Percentiles rank a stretch among this genome's conserved stretches.
Conservation (phyloP, 2,113 vertebrate species). For the Telmatochromis sp. region DNA sequence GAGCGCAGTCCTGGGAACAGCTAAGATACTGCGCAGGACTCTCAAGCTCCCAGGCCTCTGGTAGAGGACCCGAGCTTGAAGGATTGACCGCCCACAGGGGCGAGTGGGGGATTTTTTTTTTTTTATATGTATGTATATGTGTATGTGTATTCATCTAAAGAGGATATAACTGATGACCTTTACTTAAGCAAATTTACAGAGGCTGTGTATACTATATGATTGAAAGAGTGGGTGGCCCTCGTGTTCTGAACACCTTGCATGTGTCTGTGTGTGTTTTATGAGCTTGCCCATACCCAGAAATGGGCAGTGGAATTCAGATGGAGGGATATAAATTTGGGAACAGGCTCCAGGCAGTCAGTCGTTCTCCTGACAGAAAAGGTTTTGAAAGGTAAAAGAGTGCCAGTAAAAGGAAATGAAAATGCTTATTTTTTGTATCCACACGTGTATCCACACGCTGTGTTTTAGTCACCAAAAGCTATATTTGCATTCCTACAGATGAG, state of each 20-base stretch:
- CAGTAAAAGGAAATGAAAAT: background rate
- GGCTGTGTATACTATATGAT: background rate
- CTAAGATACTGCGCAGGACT: background rate
- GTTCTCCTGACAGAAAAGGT: background rate
- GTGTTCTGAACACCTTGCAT: background rate
- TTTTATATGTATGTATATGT: background rate
- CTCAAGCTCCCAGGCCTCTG: background rate
- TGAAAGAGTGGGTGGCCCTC: background rate
- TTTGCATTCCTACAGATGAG: background rate
- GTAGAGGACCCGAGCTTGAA: background rate
- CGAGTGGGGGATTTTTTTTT: background rate
- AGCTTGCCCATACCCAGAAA: background rate
- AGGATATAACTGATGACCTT: background rate
- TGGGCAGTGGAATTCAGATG: background rate
- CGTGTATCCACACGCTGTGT: background rate
- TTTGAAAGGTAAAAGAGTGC: background rate
- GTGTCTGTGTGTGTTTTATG: constrained; percentile 1
- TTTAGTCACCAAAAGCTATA: background rate
- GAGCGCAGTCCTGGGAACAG: fast-evolving
- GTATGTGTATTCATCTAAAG: background rate
- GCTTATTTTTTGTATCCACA: background rate
- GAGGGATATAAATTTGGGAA: background rate
- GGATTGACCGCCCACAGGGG: fast-evolving
- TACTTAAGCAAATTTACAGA: background rate
- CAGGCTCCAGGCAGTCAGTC: background rate